Evolutionary conservation across 2,888 invertebrate species (phyloP).

Genomic region (Stictocephala bisonia): DNA sequence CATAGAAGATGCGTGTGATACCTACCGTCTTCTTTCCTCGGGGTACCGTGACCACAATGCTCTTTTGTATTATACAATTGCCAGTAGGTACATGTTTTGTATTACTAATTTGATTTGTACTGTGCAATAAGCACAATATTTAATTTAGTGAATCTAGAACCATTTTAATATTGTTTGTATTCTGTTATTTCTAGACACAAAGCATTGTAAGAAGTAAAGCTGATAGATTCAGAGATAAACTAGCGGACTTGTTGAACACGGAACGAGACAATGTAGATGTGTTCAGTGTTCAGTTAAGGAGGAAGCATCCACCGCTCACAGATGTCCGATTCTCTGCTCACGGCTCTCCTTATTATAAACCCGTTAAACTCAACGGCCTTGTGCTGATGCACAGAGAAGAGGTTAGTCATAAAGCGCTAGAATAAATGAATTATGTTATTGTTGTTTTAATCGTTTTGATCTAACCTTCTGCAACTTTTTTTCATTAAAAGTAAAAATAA

Average conservation of each 20-base stretch:
- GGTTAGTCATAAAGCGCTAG: conserved; percentile 62
- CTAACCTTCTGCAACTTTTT: not conserved
- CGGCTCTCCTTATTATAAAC: conserved; percentile 95
- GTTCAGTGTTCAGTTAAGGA: conserved; percentile 92
- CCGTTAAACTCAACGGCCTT: conserved; percentile 93
- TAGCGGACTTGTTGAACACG: conserved; percentile 86
- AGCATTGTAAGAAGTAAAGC: conserved; percentile 87
- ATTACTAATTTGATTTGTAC: too few relatives aligned
- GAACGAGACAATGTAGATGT: conserved; percentile 93
- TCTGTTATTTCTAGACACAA: conserved; percentile 69
- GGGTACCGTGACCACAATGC: too few relatives aligned
- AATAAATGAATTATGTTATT: not conserved
- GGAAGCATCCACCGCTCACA: conserved; percentile 88
- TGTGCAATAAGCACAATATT: too few relatives aligned
- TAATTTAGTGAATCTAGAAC: too few relatives aligned
- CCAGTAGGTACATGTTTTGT: too few relatives aligned
- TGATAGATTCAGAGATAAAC: conserved; percentile 88
- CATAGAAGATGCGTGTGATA: too few relatives aligned
- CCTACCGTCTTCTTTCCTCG: too few relatives aligned
- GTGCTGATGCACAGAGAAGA: conserved; percentile 93
- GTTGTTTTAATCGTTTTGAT: not conserved
- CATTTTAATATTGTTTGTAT: conserved; percentile 6
- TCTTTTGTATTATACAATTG: too few relatives aligned
- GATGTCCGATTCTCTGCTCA: conserved; percentile 96
- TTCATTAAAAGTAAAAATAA: not conserved